These are phyloP conservation scores for Butorides virescens DNA, from an alignment of 2,113 vertebrate species.

Conservation along the genomic window DNA sequence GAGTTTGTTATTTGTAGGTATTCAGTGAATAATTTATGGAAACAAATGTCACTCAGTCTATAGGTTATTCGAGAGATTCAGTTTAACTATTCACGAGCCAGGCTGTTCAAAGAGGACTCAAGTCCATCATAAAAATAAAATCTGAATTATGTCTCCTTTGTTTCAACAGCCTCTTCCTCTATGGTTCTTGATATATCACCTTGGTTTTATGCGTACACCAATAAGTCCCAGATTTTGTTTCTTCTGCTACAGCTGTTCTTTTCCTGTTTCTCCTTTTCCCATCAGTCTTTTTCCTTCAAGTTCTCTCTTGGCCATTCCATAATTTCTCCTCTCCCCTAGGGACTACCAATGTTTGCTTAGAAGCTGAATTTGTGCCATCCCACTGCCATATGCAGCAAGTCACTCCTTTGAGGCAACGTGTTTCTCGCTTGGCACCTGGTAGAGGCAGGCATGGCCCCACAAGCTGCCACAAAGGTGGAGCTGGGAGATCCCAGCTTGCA, in stretches of 20 bases:
- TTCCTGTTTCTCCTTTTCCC: neutral
- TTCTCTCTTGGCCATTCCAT: neutral
- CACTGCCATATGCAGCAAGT: fast-evolving
- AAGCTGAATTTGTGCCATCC: neutral
- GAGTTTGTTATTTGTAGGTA: constrained; percentile 25
- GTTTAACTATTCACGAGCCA: constrained; percentile 7
- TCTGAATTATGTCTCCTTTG: neutral
- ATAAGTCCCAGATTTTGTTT: neutral
- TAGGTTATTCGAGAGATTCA: constrained; percentile 1
- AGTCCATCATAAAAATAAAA: neutral
- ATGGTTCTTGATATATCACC: neutral
- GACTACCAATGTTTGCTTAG: neutral
- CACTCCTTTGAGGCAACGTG: neutral
- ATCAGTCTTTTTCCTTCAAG: neutral
- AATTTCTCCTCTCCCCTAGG: neutral
- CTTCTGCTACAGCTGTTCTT: neutral
- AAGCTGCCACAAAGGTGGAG: fast-evolving
- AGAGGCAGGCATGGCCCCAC: neutral
- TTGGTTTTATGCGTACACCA: neutral
- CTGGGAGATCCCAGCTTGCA: neutral
- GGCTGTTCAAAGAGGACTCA: neutral
- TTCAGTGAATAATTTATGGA: constrained; percentile 55
- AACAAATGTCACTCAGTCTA: constrained; percentile 19
- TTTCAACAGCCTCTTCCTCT: neutral
- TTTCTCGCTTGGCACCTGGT: neutral